Conservation (phyloP, 2,888 invertebrate species). For the Endotricha flammealis region DNA sequence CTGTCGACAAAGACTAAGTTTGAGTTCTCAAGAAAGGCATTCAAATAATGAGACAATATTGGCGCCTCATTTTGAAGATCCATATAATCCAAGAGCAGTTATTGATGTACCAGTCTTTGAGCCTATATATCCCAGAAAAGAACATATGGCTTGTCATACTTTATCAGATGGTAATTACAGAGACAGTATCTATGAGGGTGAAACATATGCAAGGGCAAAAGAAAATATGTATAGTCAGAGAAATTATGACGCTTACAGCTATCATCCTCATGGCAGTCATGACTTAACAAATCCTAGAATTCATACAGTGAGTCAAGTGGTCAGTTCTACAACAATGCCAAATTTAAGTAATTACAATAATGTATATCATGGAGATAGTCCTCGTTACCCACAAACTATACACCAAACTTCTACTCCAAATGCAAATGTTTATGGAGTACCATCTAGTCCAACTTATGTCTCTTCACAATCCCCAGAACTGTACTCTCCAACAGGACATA, state of each 20-base stretch:
- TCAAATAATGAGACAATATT: constrained; percentile 54
- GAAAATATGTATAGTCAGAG: constrained; percentile 64
- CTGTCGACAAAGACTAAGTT: constrained; percentile 60
- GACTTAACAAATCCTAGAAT: constrained; percentile 57
- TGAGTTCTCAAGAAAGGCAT: constrained; percentile 60
- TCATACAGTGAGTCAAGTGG: constrained; percentile 68
- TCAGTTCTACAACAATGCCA: constrained; percentile 71
- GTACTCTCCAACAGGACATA: constrained; percentile 71
- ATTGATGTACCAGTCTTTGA: constrained; percentile 52
- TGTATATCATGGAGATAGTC: constrained; percentile 49
- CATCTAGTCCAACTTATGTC: constrained; percentile 65
- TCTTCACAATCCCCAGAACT: constrained; percentile 67
- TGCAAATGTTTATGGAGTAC: constrained; percentile 56
- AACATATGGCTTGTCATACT: constrained; percentile 47
- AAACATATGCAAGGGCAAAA: constrained; percentile 55
- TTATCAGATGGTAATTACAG: constrained; percentile 57
- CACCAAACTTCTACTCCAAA: constrained; percentile 53
- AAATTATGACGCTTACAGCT: constrained; percentile 63
- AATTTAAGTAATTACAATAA: constrained; percentile 65
- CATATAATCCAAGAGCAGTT: constrained; percentile 41
- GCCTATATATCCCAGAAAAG: constrained; percentile 53
- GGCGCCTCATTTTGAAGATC: constrained; percentile 54
- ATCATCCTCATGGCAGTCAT: constrained; percentile 56
- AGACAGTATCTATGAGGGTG: constrained; percentile 56
- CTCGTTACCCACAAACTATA: constrained; percentile 46